phyloP scores from a whole-genome alignment of 2,797 vertebrate genomes.

The Acropternis orthonyx region DNA sequence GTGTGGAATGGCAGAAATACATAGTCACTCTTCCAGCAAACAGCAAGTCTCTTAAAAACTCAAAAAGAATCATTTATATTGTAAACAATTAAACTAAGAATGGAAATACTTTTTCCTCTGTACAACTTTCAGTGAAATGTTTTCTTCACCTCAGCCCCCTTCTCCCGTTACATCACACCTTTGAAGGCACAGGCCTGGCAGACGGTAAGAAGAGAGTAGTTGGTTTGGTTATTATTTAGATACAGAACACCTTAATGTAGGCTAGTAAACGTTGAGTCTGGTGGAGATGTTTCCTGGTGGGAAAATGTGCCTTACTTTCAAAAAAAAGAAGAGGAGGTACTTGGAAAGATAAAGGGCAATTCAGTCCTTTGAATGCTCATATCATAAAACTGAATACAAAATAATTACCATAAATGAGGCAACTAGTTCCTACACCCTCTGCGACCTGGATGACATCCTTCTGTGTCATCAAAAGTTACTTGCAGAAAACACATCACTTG shows the following conservation, averaged over 20 bases:
- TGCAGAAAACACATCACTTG: background rate
- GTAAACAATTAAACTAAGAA: background rate
- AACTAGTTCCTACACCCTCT: constrained; percentile 60
- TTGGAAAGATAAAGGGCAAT: constrained; percentile 39
- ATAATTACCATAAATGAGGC: constrained; percentile 57
- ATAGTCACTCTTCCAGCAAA: background rate
- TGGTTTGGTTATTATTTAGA: background rate
- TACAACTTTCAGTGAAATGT: background rate
- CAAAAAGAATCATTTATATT: background rate
- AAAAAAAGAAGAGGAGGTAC: background rate
- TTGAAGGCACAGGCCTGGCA: background rate
- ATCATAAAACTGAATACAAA: constrained; percentile 18
- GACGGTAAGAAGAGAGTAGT: background rate
- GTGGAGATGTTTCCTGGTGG: background rate
- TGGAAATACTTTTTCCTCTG: background rate
- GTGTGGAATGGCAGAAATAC: background rate
- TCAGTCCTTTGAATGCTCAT: constrained; percentile 30
- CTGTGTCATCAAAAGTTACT: constrained; percentile 59
- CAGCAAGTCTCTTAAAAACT: background rate
- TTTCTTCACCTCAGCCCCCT: background rate
- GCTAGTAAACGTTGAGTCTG: background rate
- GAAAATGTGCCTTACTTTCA: background rate
- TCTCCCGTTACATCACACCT: background rate
- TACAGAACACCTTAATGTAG: background rate
- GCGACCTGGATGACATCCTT: constrained; percentile 52